Evolutionary conservation across 2,888 invertebrate species (phyloP).

Genomic region (Nysson spinosus): DNA sequence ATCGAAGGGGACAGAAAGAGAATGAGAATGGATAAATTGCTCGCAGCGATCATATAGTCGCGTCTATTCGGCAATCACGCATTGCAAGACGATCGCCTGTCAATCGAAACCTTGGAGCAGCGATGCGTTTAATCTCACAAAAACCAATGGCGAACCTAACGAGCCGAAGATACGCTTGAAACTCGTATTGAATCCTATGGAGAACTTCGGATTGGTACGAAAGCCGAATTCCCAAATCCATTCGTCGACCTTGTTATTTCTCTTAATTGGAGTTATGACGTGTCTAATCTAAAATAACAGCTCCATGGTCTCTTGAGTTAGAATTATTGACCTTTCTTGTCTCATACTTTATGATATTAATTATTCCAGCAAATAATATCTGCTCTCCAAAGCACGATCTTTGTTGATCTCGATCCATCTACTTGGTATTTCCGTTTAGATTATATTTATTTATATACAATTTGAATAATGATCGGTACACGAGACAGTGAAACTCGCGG

Average conservation of each 20-base stretch:
- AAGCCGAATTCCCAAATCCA: not conserved
- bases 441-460: too few species aligned
- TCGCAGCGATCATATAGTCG: slow-evolving; percentile 11
- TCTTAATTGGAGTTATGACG: too few species aligned
- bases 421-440: too few species aligned
- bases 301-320: too few species aligned
- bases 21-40: slow-evolving; percentile 7
- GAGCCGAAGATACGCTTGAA: slow-evolving; percentile 64
- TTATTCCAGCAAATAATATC: too few species aligned
- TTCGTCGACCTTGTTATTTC: not conserved
- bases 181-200: slow-evolving; percentile 52
- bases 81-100: slow-evolving; percentile 38
- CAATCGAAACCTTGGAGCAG: slow-evolving; percentile 40
- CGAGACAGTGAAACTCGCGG: too few species aligned
- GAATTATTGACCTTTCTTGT: too few species aligned
- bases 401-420: too few species aligned
- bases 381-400: too few species aligned
- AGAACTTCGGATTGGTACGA: slow-evolving; percentile 6
- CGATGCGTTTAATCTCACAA: slow-evolving; percentile 64
- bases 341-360: too few species aligned
- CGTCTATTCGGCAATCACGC: slow-evolving; percentile 20
- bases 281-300: too few species aligned
- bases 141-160: slow-evolving; percentile 59
- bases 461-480: too few species aligned
- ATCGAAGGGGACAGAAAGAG: not conserved